phyloP scores from a whole-genome alignment of 2,888 invertebrate species.

The Resseliella maxima region DNA sequence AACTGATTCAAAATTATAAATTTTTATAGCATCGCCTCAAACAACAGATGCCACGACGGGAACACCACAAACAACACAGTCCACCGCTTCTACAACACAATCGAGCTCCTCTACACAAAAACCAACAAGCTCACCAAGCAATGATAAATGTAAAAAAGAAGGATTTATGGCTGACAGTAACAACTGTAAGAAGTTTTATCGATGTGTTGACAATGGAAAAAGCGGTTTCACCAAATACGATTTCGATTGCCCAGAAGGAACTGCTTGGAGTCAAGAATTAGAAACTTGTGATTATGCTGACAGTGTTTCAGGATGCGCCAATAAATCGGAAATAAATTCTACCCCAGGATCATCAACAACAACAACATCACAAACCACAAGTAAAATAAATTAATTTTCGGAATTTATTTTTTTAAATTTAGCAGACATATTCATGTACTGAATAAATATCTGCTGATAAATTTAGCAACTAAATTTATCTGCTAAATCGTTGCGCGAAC shows the following conservation, averaged over 20 bases:
- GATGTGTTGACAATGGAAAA: constrained; percentile 69
- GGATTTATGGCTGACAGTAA: constrained; percentile 68
- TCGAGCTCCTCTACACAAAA: constrained; percentile 53
- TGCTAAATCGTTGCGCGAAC: too few species aligned
- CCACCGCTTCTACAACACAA: constrained; percentile 36
- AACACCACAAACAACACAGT: constrained; percentile 49
- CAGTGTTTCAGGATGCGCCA: constrained; percentile 61
- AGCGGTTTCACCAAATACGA: constrained; percentile 68
- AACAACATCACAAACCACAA: constrained; percentile 7
- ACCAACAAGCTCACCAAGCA: constrained; percentile 3
- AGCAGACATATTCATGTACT: too few species aligned
- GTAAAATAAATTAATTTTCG: neutral
- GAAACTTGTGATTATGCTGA: constrained; percentile 69
- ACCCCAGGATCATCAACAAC: neutral
- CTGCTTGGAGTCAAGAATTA: constrained; percentile 72
- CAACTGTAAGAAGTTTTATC: constrained; percentile 72
- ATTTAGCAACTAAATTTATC: too few species aligned
- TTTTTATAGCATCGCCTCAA: constrained; percentile 57
- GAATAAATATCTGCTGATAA: too few species aligned
- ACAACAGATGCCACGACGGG: constrained; percentile 57
- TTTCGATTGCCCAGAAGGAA: constrained; percentile 71
- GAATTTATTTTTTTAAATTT: too few species aligned
- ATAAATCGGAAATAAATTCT: neutral
- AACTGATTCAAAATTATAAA: neutral
- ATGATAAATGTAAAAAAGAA: constrained; percentile 65